Percentiles rank a stretch among this genome's conserved stretches.
Evolutionary conservation across 2,797 vertebrate species (phyloP).

Genomic region (Agapornis canus): DNA sequence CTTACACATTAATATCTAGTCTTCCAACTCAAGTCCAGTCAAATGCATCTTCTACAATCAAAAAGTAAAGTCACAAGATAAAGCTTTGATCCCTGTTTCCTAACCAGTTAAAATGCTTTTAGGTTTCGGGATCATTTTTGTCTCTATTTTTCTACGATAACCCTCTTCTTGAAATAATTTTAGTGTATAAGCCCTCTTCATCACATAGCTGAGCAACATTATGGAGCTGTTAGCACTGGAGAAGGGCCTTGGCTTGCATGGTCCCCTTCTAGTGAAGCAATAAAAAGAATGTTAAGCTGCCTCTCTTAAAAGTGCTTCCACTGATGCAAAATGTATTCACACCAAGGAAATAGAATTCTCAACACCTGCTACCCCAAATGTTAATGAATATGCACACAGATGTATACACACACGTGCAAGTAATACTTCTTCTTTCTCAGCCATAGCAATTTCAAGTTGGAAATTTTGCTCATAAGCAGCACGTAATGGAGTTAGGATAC

Average conservation of each 20-base stretch:
- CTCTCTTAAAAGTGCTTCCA: conserved; percentile 6
- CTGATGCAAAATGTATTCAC: neutral
- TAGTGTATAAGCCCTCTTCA: neutral
- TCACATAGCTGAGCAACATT: neutral
- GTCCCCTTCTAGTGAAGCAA: neutral
- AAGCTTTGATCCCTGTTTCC: neutral
- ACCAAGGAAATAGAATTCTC: conserved; percentile 11
- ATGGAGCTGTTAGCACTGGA: neutral
- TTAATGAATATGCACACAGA: neutral
- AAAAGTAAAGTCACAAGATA: neutral
- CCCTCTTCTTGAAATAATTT: neutral
- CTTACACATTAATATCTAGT: neutral
- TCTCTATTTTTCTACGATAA: neutral
- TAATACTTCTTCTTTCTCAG: neutral
- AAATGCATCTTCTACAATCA: neutral
- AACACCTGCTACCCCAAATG: conserved; percentile 39
- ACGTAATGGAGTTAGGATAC: neutral
- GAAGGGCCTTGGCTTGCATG: neutral
- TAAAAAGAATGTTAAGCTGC: neutral
- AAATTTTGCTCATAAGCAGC: neutral
- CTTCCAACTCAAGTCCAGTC: neutral
- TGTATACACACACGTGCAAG: accelerated
- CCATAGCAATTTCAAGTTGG: neutral
- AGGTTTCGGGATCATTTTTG: neutral
- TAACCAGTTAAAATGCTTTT: neutral